Conservation (phyloP, 2,797 vertebrate species). For the Anomalospiza imberbis region DNA sequence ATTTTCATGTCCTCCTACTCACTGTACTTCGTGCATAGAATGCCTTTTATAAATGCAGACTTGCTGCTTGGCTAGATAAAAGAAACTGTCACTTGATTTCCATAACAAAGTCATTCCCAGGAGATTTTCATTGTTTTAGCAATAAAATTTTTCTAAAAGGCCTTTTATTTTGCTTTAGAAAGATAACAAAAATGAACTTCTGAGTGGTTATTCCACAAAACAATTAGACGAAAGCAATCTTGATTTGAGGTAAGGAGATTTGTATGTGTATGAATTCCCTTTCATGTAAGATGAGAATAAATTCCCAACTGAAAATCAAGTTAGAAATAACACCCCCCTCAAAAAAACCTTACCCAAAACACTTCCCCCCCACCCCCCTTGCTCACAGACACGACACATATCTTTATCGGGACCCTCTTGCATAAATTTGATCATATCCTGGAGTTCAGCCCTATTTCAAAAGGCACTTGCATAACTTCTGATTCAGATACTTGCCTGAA, state of each 20-base stretch:
- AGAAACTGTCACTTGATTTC: slow-evolving; percentile 77
- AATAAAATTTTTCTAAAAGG: slow-evolving; percentile 76
- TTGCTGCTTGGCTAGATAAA: slow-evolving; percentile 78
- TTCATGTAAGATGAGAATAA: background rate
- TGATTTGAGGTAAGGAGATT: slow-evolving; percentile 37
- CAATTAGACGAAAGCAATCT: slow-evolving; percentile 58
- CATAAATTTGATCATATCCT: background rate
- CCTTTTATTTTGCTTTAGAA: slow-evolving; percentile 75
- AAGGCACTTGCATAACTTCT: background rate
- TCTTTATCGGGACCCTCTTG: background rate
- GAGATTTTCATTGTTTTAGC: slow-evolving; percentile 78
- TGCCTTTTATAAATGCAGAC: slow-evolving; percentile 78
- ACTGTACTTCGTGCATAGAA: slow-evolving; percentile 71
- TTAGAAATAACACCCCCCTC: background rate
- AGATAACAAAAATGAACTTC: slow-evolving; percentile 74
- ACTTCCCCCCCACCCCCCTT: background rate
- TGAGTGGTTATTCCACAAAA: slow-evolving; percentile 65
- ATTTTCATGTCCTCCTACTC: slow-evolving; percentile 76
- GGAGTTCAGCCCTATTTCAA: background rate
- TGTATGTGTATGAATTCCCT: slow-evolving; percentile 32
- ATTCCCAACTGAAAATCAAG: background rate
- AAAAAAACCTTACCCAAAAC: background rate
- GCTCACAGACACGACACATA: background rate
- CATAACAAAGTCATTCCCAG: slow-evolving; percentile 72
- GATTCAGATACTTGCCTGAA: background rate